Evolutionary conservation across 1,140 invertebrate genomes (phyloP).

Genomic region (Heliconius hewitsoni): DNA sequence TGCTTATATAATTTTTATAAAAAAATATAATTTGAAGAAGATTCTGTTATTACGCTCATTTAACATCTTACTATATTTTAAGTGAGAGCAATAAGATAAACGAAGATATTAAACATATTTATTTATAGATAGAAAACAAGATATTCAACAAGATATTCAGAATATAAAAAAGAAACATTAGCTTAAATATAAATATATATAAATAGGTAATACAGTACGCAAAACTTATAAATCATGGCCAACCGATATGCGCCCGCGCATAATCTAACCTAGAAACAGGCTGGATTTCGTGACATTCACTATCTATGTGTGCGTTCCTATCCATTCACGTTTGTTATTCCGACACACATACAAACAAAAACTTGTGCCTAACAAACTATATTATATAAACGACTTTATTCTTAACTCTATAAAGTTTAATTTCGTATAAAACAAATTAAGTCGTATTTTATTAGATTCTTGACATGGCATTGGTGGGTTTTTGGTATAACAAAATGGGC

Average conservation of each 20-base stretch:
- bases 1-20: no score
- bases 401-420: slow-evolving; percentile 28
- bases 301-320: slow-evolving; percentile 55
- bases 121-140: no score
- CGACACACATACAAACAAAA: slow-evolving; percentile 46
- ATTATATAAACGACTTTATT: slow-evolving; percentile 43
- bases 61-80: no score
- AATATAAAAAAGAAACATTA: no score
- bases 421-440: slow-evolving; percentile 40
- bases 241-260: slow-evolving; percentile 64
- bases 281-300: slow-evolving; percentile 76
- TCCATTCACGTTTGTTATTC: slow-evolving; percentile 59
- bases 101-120: no score
- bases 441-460: slow-evolving; percentile 47
- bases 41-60: no score
- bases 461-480: slow-evolving; percentile 74
- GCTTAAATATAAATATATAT: background rate
- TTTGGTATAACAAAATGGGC: slow-evolving; percentile 75
- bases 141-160: no score
- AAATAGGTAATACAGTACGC: background rate
- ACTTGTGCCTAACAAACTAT: slow-evolving; percentile 30
- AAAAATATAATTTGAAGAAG: no score
- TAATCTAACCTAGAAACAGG: slow-evolving; percentile 76
- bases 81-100: no score
- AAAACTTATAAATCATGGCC: slow-evolving; percentile 43